Conservation (phyloP, 2,888 invertebrate genomes). For the Dynastes maya region DNA sequence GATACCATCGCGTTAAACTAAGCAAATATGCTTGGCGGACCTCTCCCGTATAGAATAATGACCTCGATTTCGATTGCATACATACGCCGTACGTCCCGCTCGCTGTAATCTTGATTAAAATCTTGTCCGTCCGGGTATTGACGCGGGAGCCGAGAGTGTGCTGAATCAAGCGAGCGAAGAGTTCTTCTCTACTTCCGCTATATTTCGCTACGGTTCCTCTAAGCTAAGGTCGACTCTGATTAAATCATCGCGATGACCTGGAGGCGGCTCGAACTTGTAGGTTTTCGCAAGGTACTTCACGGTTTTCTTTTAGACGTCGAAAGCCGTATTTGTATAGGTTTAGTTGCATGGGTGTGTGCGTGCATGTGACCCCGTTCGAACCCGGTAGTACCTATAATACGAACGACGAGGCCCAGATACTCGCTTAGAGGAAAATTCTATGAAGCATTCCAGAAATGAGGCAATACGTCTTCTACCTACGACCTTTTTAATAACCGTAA, state of each 20-base stretch:
- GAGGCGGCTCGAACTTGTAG: constrained; percentile 12
- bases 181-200: constrained; percentile 9
- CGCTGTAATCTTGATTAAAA: constrained; percentile 37
- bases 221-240: constrained; percentile 28
- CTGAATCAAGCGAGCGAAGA: constrained; percentile 1
- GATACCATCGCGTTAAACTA: neutral
- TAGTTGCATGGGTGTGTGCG: neutral
- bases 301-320: constrained; percentile 21
- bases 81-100: constrained; percentile 10
- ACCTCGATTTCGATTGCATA: constrained; percentile 28
- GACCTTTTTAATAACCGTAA: too few relatives aligned
- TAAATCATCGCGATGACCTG: constrained; percentile 39
- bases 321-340: constrained; percentile 8
- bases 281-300: constrained; percentile 23
- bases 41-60: neutral
- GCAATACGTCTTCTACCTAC: neutral
- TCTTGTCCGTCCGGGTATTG: constrained; percentile 32
- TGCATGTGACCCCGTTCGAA: constrained; percentile 17
- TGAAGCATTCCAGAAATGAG: neutral
- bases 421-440: neutral
- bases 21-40: constrained; percentile 14
- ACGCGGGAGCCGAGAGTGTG: neutral
- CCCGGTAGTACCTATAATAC: constrained; percentile 1
- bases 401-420: neutral
- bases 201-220: constrained; percentile 13